A percentile compares a stretch with the other conserved stretches of the same genome.
Conservation (phyloP, 2,797 vertebrate genomes). For the Diceros bicornis region DNA sequence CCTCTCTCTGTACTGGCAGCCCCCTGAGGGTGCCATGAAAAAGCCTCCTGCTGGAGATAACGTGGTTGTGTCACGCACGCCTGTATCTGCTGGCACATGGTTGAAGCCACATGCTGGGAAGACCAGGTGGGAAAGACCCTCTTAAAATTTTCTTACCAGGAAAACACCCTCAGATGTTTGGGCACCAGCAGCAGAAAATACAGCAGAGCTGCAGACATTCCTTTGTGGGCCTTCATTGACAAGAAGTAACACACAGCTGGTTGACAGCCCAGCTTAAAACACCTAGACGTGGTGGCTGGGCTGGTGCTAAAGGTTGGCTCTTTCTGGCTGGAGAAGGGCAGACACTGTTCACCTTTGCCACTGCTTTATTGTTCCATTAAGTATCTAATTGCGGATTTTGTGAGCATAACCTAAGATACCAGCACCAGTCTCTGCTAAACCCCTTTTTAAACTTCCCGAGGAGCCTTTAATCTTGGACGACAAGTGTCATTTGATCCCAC, state of each 20-base stretch:
- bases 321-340: neutral
- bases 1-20: too few species aligned
- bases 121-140: neutral
- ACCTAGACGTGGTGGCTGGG: rapidly evolving
- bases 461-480: neutral
- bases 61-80: rapidly evolving
- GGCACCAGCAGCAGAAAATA: neutral
- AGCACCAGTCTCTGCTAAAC: neutral
- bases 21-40: rapidly evolving
- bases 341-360: rapidly evolving
- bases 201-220: rapidly evolving
- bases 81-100: rapidly evolving
- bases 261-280: rapidly evolving
- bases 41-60: neutral
- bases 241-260: rapidly evolving
- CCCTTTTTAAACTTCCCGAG: neutral
- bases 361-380: neutral
- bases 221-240: rapidly evolving
- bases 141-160: neutral
- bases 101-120: neutral
- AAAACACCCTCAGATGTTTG: neutral
- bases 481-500: neutral
- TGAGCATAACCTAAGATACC: neutral
- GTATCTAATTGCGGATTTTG: neutral
- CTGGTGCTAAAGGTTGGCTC: rapidly evolving